Evolutionary conservation across 2,888 invertebrate species (phyloP), one percentile per base, ranked within the genome.

Genomic region (Melanargia galathea): DNA sequence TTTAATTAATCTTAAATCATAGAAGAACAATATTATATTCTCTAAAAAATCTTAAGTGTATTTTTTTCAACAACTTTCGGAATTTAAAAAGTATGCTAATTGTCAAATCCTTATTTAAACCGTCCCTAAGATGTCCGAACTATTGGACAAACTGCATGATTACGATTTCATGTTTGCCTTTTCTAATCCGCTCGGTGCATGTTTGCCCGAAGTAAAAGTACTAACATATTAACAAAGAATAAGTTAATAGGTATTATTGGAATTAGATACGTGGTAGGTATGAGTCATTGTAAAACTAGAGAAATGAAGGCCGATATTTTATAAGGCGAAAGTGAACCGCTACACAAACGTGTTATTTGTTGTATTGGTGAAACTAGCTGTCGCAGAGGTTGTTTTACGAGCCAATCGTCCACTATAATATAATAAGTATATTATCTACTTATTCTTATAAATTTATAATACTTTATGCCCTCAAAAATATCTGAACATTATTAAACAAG

Each of bases 261-360:
- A 59, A 51, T 59, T 51, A 24, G 24, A 59, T 30, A 59, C 49
- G 38, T 51, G 26, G 10, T 52, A 43, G 26, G 10, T 52, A 43
- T 57, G 60, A 61, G 64, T 57, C 56, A 62, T 62, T 56, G 48
- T 55, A 46, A 60, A 56, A 48, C 51, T 60, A 60, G 51, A 55
- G 51, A 65, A 62, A 65, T 65, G 65, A 65, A 62, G 65, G 65
- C 51, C 65, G 60, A 57, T 65, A 60, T 62, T 59, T 62, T 59
- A 65, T 60, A 48, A 55, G 62, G 59, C 38, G 65, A 65, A 65
- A 65, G 65, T 65, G 55, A 57, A 65, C 62, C 62, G 46, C 62
- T 30, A 35, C 62, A 43, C 65, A 60, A 64, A 64, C 64, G 55
- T 56, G 63, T 52, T 51, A 59, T 49, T 49, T 49, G 49, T 59